Base-by-base conservation (phyloP, 2,888 invertebrate species). In the Thumatha senex region DNA sequence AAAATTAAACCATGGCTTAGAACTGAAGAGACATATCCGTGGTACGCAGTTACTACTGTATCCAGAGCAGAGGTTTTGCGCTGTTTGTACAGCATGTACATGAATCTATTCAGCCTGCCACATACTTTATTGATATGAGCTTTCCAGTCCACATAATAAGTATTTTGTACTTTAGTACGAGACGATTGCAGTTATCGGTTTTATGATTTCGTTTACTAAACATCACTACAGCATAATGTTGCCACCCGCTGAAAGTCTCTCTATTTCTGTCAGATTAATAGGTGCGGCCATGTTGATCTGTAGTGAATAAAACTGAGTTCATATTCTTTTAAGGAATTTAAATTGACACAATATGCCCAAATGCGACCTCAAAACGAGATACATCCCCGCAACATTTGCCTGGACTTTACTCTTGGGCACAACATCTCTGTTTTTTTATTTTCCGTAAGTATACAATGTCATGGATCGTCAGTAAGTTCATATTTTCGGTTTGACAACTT, bases 351-450 rank as follows among this genome's bases (percentile, higher is more conserved):
- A 92, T 90, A 98, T 98, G 98, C 96, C 97, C 95, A 97, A 96
- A 96, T 98, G 98, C 94, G 97, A 97, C 94, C 95, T 97, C 89
- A 97, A 97, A 92, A 97, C 98, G 92, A 96, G 97, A 94, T 97
- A 97, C 93, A 95, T 98, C 94, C 99, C 99, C 91, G 99, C 99
- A 92, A 97, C 97, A 83, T 97, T 98, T 94, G 99, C 99, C 86
- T 99, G 99, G 99, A 95, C 96, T 73, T 93, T 99, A 82, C 94
- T 99, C 75, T 93, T 99, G 86, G 96, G 96, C 84, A 97, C 98
- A 74, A 98, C 98, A 74, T 95, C 96, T 82, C 94, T 98, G 78
- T 99, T 98, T 94, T 99, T 98, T 94, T 97, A 96, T 92, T 98
- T 96, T 92, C 98, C 98, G 98, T 99, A 94, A 98, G 98, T 98